Base-by-base conservation (phyloP, 2,888 invertebrate species). In the Lutraria lutraria region DNA sequence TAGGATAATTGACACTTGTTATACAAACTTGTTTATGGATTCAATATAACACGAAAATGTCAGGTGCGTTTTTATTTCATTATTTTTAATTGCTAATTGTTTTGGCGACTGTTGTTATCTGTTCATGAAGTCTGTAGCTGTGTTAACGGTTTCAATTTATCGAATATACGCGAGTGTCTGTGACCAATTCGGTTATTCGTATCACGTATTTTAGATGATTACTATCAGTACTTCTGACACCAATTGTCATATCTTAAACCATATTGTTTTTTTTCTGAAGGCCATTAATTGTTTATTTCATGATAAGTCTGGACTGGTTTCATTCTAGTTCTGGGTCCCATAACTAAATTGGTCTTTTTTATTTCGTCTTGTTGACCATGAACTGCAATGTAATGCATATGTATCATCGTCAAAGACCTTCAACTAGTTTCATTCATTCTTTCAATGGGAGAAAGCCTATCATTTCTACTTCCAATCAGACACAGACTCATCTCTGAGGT, bases 1-100 rank as follows among this genome's bases (percentile, higher is more conserved):
- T 91, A 89, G 91, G 88, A 91, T 80, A 79, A 89, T 85, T 81
- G 54, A 52, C 43, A 68, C 12, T 82, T n/a, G n/a, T 72, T 52
- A 16, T 31, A 25, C 15, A 72, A 80, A 72, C 25, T 83, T 25
- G 53, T 81, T 52, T 21, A 60, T 53, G 29, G 34, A 63, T 63
- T 60, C n/a, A 21, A 21, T 43, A 34, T 31, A 34, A 34, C 56
- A 12, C 21, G 52, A 82, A 43, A 0, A 89, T 89, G 89, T 79
- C 89, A 85, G 89, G 89, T 89, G 82, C 43, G 83, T 79, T 29
- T 52, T 34, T 21, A n/a, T 52, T 52, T 81, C 19, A 34, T 31
- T 76, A 3, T 15, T 76, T 8, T 34, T 76, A 19, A 31, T 76
- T 76, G 16, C 0, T 34, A 76, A 76, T 76, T 76, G 76, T 25